phyloP scores from a whole-genome alignment of 2,888 invertebrate species.

The Hypolimnas misippus region DNA sequence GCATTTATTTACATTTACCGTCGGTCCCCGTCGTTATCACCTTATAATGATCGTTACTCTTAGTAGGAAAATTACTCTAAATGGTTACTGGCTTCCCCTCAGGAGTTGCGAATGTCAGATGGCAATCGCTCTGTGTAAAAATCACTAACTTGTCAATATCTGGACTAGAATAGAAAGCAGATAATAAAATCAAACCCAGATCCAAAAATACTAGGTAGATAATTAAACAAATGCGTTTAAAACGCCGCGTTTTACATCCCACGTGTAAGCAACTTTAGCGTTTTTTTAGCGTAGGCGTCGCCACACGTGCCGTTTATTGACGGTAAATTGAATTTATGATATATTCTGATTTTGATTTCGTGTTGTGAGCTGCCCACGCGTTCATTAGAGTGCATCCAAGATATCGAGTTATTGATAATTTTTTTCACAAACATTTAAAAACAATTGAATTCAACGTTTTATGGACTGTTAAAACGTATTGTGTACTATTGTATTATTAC shows the following conservation, averaged over 20 bases:
- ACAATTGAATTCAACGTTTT: not conserved
- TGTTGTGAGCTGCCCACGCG: conserved; percentile 27
- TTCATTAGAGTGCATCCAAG: conserved; percentile 25
- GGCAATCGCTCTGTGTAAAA: too few relatives aligned
- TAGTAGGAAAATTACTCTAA: too few relatives aligned
- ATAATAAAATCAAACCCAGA: too few relatives aligned
- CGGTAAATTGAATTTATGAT: conserved; percentile 29
- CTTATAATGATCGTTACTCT: too few relatives aligned
- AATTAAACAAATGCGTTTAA: too few relatives aligned
- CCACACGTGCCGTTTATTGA: conserved; percentile 23
- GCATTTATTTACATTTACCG: too few relatives aligned
- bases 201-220: too few relatives aligned
- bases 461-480: not conserved
- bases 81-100: too few relatives aligned
- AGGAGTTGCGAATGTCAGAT: too few relatives aligned
- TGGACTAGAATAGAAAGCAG: too few relatives aligned
- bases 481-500: not conserved
- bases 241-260: not conserved
- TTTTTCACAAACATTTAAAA: conserved; percentile 16
- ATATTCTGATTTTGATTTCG: conserved; percentile 22
- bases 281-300: conserved; percentile 11
- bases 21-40: too few relatives aligned
- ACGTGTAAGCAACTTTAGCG: not conserved
- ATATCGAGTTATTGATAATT: conserved; percentile 11
- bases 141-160: too few relatives aligned